Evolutionary conservation across 2,888 invertebrate genomes (phyloP).

Genomic region (Blomia tropicalis): DNA sequence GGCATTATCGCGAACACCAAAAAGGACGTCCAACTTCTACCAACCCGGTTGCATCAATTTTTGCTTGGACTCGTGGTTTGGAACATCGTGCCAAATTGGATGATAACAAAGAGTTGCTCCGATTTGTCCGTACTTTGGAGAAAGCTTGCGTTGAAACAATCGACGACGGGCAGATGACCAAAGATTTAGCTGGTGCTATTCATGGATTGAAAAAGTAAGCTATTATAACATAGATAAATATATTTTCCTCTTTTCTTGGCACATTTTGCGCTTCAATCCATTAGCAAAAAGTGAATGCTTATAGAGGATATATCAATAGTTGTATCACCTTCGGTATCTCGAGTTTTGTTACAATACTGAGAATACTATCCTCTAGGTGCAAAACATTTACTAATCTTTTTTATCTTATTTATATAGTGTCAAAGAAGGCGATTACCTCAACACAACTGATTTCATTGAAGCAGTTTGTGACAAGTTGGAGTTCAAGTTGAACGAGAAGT

Average conservation of each 20-base stretch:
- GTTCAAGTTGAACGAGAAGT: conserved; percentile 33
- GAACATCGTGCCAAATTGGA: conserved; percentile 87
- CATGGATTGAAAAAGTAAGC: conserved; percentile 59
- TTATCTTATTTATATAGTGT: conserved; percentile 39
- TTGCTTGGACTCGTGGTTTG: conserved; percentile 91
- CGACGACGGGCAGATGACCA: conserved; percentile 87
- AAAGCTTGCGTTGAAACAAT: conserved; percentile 84
- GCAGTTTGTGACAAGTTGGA: conserved; percentile 60
- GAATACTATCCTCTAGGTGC: conserved; percentile 14
- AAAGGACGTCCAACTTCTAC: conserved; percentile 91
- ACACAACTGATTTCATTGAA: conserved; percentile 68
- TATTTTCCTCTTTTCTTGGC: conserved; percentile 3
- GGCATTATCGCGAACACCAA: conserved; percentile 54
- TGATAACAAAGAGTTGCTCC: conserved; percentile 53
- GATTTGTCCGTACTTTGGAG: conserved; percentile 73
- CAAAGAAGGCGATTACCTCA: conserved; percentile 61
- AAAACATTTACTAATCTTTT: background rate
- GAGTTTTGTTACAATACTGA: background rate
- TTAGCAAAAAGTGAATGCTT: conserved; percentile 15
- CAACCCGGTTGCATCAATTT: conserved; percentile 94
- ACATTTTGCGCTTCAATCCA: background rate
- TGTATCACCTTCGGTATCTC: conserved; percentile 15
- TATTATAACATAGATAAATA: background rate
- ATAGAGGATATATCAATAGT: background rate
- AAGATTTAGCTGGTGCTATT: conserved; percentile 93